Percentiles rank a stretch among this genome's conserved stretches.
Conservation (phyloP, 2,888 invertebrate genomes). For the Molorchus minor region DNA sequence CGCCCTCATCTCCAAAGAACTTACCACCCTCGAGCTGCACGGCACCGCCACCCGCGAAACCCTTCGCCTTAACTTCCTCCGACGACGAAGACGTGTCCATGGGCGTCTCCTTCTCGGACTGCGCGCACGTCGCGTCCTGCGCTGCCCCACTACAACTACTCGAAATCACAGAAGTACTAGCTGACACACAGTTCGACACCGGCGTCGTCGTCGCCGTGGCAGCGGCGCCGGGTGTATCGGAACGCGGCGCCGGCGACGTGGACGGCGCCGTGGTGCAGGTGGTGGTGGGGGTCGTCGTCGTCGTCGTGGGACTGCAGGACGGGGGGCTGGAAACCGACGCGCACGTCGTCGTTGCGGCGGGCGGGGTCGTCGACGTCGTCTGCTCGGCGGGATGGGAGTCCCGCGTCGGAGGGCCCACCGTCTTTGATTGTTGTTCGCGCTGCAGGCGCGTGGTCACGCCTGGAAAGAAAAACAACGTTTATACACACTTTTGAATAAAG, state of each 20-base stretch:
- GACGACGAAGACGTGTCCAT: constrained; percentile 6
- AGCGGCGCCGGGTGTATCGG: constrained; percentile 39
- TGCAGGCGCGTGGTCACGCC: constrained; percentile 88
- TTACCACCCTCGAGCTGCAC: constrained; percentile 14
- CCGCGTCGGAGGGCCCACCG: constrained; percentile 63
- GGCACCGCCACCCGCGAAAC: constrained; percentile 27
- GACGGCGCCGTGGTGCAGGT: constrained; percentile 40
- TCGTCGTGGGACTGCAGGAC: constrained; percentile 24
- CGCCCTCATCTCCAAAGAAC: constrained; percentile 19
- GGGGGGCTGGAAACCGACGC: constrained; percentile 11
- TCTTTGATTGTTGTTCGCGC: constrained; percentile 78
- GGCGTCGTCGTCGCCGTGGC: constrained; percentile 25
- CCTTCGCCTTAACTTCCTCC: constrained; percentile 27
- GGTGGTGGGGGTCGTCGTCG: constrained; percentile 22
- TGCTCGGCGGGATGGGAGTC: constrained; percentile 29
- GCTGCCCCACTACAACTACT: constrained; percentile 42
- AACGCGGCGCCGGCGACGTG: constrained; percentile 46
- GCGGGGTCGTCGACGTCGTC: constrained; percentile 29
- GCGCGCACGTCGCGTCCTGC: constrained; percentile 55
- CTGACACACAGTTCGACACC: constrained; percentile 28
- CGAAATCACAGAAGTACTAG: constrained; percentile 43
- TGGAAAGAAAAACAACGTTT: constrained; percentile 28
- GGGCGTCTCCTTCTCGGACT: constrained; percentile 33
- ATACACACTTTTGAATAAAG: not conserved
- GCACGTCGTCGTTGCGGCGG: constrained; percentile 30